Base-by-base conservation (phyloP, 2,797 vertebrate species). In the Apogon talboti region DNA sequence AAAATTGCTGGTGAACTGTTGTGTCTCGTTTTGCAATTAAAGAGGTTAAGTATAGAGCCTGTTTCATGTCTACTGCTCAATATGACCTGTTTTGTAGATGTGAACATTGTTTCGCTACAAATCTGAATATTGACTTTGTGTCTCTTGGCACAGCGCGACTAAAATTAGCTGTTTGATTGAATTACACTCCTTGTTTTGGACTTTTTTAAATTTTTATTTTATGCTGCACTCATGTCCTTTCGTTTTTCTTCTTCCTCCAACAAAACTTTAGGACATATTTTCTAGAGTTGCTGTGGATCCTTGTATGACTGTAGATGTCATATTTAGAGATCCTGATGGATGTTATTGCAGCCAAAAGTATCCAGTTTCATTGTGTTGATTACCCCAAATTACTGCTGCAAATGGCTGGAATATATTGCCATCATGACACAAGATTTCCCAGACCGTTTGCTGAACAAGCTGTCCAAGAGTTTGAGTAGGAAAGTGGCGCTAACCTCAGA, bases 1-100 rank as follows among this genome's bases (percentile, higher is more conserved):
- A 50, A 64, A 72, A 75, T 60, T 43, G 71, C 67, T 14, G 66
- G 54, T 68, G 69, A 83, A 68, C 74, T 63, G 67, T 84, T 82
- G 70, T 74, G 76, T 85, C 81, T 85, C 54, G 14, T 80, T 79
- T 68, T 55, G 78, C 76, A 87, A 71, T 86, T 85, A 80, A 66
- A 7, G 59, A 85, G 62, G 75, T 79, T 88, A 82, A 86, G 70
- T 53, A 81, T 66, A 52, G 72, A 46, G 70, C 59, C 82, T 84
- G 87, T 71, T 87, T 83, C 79, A 42, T 73, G 86, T 88, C 86
- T 69, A 49, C 44, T 0, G 40, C 57, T 66, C 30, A 53, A 48
- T 45, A 77, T 58, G 51, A 49, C 19, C 37, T 18, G 66, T 44
- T 68, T 69, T 15, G 24, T 44, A 46, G 48, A 77, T 82, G 61